Evolutionary conservation across 2,888 invertebrate species (phyloP).

Genomic region (Polietes domitor): DNA sequence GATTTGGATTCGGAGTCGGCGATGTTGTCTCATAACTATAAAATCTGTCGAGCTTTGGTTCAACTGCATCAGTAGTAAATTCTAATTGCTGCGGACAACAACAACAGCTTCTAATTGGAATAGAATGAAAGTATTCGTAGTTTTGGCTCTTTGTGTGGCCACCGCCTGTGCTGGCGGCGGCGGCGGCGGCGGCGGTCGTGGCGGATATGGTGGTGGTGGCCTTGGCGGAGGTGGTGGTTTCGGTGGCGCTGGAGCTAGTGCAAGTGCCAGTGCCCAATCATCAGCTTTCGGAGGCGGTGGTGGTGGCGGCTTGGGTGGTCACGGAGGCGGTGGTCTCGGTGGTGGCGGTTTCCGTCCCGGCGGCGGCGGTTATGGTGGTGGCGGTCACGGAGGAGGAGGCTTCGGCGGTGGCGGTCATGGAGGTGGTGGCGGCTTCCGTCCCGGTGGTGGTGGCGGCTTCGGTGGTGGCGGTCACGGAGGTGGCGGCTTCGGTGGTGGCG

Average conservation of each 20-base stretch:
- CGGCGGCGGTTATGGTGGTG: conserved; percentile 34
- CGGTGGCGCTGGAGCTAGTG: conserved; percentile 25
- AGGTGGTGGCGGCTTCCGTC: conserved; percentile 34
- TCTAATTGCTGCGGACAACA: conserved; percentile 9
- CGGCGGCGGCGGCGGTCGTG: conserved; percentile 47
- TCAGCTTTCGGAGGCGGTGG: conserved; percentile 56
- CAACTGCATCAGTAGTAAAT: conserved; percentile 39
- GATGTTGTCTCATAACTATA: conserved; percentile 48
- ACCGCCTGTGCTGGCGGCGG: conserved; percentile 67
- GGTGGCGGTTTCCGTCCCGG: conserved; percentile 48
- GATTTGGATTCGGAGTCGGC: background rate
- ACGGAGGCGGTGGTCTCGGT: conserved; percentile 42
- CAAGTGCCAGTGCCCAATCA: background rate
- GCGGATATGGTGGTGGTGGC: conserved; percentile 42
- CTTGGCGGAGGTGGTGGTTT: conserved; percentile 37
- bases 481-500: conserved; percentile 53
- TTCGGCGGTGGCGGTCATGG: conserved; percentile 49
- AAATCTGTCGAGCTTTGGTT: conserved; percentile 34
- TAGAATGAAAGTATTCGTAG: conserved; percentile 73
- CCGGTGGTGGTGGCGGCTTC: conserved; percentile 41
- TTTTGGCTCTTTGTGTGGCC: conserved; percentile 73
- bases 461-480: conserved; percentile 28
- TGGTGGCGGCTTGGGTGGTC: conserved; percentile 50
- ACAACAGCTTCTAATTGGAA: conserved; percentile 37
- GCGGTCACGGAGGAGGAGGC: conserved; percentile 37